These are phyloP conservation scores for Leptopilina myrica DNA, from an alignment of 2,888 invertebrate genomes.

Conservation along the genomic window DNA sequence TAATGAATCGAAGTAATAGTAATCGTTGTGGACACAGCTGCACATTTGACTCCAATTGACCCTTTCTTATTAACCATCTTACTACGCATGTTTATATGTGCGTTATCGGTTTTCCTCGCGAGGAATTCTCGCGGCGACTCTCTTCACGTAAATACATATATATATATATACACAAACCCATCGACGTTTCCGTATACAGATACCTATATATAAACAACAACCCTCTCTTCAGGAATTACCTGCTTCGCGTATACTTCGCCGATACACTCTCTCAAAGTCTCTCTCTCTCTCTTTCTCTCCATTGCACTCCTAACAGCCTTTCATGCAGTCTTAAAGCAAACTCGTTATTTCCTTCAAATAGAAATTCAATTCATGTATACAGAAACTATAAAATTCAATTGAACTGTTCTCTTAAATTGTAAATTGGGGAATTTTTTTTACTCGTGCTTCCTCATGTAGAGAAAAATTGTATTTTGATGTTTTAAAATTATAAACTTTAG, in stretches of 20 bases:
- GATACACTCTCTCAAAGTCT: too few relatives aligned
- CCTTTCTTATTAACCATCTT: conserved; percentile 65
- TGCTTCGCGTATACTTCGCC: conserved; percentile 19
- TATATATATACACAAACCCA: neutral
- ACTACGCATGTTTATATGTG: conserved; percentile 24
- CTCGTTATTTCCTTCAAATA: neutral
- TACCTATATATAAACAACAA: conserved; percentile 19
- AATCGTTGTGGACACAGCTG: conserved; percentile 63
- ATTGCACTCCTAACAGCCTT: neutral
- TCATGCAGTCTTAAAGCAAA: neutral
- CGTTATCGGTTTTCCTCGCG: conserved; percentile 3
- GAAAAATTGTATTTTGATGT: too few relatives aligned
- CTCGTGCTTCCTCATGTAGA: too few relatives aligned
- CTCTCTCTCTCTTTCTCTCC: too few relatives aligned
- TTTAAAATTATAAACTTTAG: too few relatives aligned
- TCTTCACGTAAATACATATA: conserved; percentile 12
- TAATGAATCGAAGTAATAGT: conserved; percentile 38
- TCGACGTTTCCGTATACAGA: conserved; percentile 32
- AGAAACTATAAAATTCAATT: too few relatives aligned
- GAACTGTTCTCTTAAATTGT: too few relatives aligned
- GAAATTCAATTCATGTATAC: too few relatives aligned
- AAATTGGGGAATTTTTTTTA: neutral
- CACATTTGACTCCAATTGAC: conserved; percentile 72
- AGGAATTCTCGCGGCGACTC: conserved; percentile 27
- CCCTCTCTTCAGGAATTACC: conserved; percentile 31